These are phyloP conservation scores for Litocranius walleri DNA, from an alignment of 2,113 vertebrate species.

Conservation along the genomic window DNA sequence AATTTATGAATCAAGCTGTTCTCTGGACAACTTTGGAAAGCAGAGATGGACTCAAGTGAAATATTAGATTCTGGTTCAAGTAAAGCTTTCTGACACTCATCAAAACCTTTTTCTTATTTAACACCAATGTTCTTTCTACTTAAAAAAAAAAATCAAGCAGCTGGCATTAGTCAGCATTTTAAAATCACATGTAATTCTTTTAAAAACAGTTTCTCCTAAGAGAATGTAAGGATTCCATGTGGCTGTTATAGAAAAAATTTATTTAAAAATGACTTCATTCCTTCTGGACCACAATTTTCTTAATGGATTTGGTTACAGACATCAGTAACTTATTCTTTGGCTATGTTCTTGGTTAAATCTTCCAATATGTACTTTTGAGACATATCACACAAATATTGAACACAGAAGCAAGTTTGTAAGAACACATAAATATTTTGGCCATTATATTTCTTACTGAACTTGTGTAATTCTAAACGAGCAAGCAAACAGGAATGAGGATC, in stretches of 20 bases:
- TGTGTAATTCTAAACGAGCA: background rate
- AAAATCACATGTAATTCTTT: background rate
- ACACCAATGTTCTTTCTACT: background rate
- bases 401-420: background rate
- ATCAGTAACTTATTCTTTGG: background rate
- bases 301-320: background rate
- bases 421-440: background rate
- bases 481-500: constrained; percentile 51
- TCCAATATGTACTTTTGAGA: background rate
- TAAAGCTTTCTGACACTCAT: background rate
- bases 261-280: background rate
- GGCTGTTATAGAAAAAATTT: background rate
- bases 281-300: background rate
- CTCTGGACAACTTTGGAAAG: background rate
- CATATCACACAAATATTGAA: background rate
- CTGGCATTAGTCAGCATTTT: background rate
- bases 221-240: background rate
- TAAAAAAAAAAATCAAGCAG: background rate
- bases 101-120: constrained; percentile 2
- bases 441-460: background rate
- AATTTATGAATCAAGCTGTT: background rate
- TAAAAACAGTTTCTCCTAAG: background rate
- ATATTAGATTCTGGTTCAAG: background rate
- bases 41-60: background rate
- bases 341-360: background rate